Base-by-base conservation (phyloP, 1,140 invertebrate genomes). In the Eufriesea mexicana region DNA sequence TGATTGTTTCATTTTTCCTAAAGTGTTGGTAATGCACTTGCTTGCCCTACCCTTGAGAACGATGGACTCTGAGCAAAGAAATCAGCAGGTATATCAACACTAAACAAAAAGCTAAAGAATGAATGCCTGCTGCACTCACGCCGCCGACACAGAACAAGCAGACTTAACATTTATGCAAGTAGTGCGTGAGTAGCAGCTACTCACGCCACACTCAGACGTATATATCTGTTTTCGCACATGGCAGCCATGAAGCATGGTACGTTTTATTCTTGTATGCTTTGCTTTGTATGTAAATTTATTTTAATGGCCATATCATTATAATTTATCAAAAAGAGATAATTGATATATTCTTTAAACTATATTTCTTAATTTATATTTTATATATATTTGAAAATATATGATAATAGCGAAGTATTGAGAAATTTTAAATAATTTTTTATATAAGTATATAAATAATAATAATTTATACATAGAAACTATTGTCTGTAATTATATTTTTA, bases 211-310 rank as follows among this genome's bases (percentile, higher is more conserved):
- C 84, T 92, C 83, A 91, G 91, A 92, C 90, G 84, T 93, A 89
- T 89, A 84, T 90, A 87, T 89, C 89, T 91, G 88, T 92, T 92
- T 92, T 93, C 93, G 93, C 93, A 94, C 93, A 94, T 94, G 94
- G 94, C 94, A 94, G 94, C 94, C 91, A 95, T 95, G 94, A 94
- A 94, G 93, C 94, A 95, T 93, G 94, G 94, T 95, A 94, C 89
- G 93, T 94, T 93, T 91, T 91, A 89, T 83, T 89, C 79, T 90
- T 85, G 84, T 89, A 88, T 82, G 86, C 85, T 89, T 90, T 89
- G 91, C 90, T 92, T 91, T 89, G 72, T 89, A 89, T 89, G 87
- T 89, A 91, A 79, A 89, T 85, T 86, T 78, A 64, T 89, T 90
- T 86, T n/a, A 42, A 84, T 49, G 47, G 45, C 49, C 14, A 82